These are phyloP conservation scores for Hemicentrotus pulcherrimus DNA, from an alignment of 35 echinoderm and acorn worm species.

Conservation along the genomic window DNA sequence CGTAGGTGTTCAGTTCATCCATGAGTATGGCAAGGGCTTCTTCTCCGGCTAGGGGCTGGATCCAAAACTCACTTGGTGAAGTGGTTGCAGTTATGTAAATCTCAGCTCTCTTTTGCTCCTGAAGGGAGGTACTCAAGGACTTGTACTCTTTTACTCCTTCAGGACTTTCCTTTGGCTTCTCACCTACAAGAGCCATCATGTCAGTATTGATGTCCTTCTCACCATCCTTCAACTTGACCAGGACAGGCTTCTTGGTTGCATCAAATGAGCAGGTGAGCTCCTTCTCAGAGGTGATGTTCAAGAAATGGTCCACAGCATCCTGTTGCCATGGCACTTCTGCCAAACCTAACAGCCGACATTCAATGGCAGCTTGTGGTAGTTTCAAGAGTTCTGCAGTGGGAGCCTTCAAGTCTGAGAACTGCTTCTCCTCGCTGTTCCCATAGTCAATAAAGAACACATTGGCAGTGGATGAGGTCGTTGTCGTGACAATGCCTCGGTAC, in stretches of 20 bases:
- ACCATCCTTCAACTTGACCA: conserved; percentile 44
- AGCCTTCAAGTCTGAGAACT: conserved; percentile 52
- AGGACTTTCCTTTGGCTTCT: neutral
- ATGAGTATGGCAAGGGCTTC: conserved; percentile 62
- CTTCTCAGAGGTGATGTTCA: conserved; percentile 53
- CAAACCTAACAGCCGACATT: conserved; percentile 67
- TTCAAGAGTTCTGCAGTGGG: conserved; percentile 63
- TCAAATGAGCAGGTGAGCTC: conserved; percentile 47
- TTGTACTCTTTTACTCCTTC: neutral
- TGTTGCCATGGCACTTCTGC: conserved; percentile 7
- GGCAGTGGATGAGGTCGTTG: conserved; percentile 24
- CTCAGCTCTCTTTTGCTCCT: conserved; percentile 7
- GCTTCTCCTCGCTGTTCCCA: conserved; percentile 80
- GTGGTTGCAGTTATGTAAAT: conserved; percentile 47
- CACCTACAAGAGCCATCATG: conserved; percentile 41
- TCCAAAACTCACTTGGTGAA: conserved; percentile 59
- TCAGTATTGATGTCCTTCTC: conserved; percentile 63
- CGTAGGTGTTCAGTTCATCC: conserved; percentile 47
- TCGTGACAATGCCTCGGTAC: conserved; percentile 83
- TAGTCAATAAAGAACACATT: conserved; percentile 82
- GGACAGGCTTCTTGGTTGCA: neutral
- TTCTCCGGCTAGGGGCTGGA: conserved; percentile 48
- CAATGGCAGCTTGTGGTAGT: conserved; percentile 61
- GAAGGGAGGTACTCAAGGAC: neutral
- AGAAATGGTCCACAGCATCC: conserved; percentile 51